Evolutionary conservation across 2,797 vertebrate genomes (phyloP), one percentile per base, ranked within the genome.

Genomic region (Scolopax bukidnonensis): DNA sequence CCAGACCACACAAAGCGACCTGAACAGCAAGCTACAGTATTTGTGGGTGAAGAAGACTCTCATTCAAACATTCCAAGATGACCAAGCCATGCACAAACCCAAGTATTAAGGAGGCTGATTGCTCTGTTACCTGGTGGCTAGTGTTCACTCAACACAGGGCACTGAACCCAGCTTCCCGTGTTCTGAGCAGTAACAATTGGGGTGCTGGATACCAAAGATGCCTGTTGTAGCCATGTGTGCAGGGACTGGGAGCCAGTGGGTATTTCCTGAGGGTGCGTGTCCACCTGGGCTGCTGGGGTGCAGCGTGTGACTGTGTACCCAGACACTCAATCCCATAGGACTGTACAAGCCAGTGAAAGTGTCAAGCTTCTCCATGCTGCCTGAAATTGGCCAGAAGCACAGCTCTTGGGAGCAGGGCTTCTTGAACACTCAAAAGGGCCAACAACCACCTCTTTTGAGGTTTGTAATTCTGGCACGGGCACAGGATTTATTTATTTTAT

Each of bases 1-100:
- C 78, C 78, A 82, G 95, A 96, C 93, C 96, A 96, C 93, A 96
- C 92, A 96, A 84, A 95, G 59, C 82, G 92, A 89, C 94, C 96
- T 84, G 78, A 87, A 79, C 81, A 61, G 65, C 61, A 56, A 87
- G 56, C 36, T 25, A 12, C 1, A 2, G 12, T 36, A 38, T 84
- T 86, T 59, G 50, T 82, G 74, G 40, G 16, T 84, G 81, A 90
- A 70, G 83, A 95, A 5, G 70, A 20, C 43, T 69, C 45, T 67
- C 28, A 41, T 45, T 69, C 30, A 16, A 28, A 4, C 9, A 78
- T 77, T 75, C 43, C 19, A 30, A 79, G 27, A 18, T 68, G 79
- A 38, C 30, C 86, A 63, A 73, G 24, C 17, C 64, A 23, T 21
- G 16, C 0, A 0, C 7, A 27, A 71, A 50, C 1, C 6, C 24